A percentile compares a stretch with the other conserved stretches of the same genome.
These are phyloP conservation scores for Chrysotoxum bicinctum DNA, from an alignment of 2,888 invertebrate genomes.

Conservation along the genomic window DNA sequence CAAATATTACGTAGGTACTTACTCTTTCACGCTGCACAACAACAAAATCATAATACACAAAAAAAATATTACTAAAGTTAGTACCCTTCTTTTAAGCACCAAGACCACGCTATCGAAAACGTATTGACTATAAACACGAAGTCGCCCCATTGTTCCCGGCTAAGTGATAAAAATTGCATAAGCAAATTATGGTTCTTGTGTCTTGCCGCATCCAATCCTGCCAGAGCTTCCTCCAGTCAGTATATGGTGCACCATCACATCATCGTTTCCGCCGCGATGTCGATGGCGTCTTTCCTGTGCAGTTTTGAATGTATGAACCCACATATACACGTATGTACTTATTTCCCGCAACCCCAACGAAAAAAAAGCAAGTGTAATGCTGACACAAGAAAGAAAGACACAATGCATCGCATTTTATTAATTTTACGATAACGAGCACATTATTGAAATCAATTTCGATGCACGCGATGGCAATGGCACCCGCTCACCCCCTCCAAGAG, in stretches of 20 bases:
- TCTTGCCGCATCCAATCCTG: constrained; percentile 30
- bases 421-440: constrained; percentile 71
- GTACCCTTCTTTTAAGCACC: constrained; percentile 16
- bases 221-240: not conserved
- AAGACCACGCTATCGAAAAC: constrained; percentile 21
- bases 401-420: constrained; percentile 66
- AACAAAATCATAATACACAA: not conserved
- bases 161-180: constrained; percentile 60
- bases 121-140: constrained; percentile 49
- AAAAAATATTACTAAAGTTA: not conserved
- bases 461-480: constrained; percentile 34
- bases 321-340: not conserved
- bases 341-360: not conserved
- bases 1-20: not conserved
- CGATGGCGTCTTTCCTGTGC: constrained; percentile 23
- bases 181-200: constrained; percentile 60
- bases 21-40: not conserved
- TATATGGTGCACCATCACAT: constrained; percentile 8
- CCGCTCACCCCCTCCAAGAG: not conserved
- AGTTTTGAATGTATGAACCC: constrained; percentile 21
- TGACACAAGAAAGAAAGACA: constrained; percentile 22
- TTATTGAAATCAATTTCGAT: constrained; percentile 69
- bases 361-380: not conserved
- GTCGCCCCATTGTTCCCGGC: constrained; percentile 18
- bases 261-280: constrained; percentile 16